Evolutionary conservation across 2,888 invertebrate genomes (phyloP).

Genomic region (Eristalis pertinax): DNA sequence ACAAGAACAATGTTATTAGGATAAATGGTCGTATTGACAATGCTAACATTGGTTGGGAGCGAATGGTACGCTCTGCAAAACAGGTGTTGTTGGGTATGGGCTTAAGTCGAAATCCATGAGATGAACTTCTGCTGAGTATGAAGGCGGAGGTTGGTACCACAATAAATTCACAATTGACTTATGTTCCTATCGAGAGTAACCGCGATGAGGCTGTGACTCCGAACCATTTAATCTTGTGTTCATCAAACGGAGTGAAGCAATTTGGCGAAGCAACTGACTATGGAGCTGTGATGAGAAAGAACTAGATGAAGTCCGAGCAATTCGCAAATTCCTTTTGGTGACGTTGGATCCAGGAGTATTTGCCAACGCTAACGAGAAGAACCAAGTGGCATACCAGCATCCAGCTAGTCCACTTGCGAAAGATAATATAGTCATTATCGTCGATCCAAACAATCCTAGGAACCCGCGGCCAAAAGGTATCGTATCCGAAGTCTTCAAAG

Average conservation of each 20-base stretch:
- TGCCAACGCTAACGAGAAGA: too few relatives aligned
- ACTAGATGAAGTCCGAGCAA: slow-evolving; percentile 19
- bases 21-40: too few relatives aligned
- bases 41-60: too few relatives aligned
- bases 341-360: slow-evolving; percentile 35
- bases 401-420: slow-evolving; percentile 6
- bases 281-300: background rate
- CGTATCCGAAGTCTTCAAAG: background rate
- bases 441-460: slow-evolving; percentile 37
- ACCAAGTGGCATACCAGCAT: slow-evolving; percentile 60
- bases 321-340: slow-evolving; percentile 59
- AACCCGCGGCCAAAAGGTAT: slow-evolving; percentile 5
- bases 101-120: slow-evolving; percentile 54
- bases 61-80: too few relatives aligned
- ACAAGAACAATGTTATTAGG: too few relatives aligned
- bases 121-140: slow-evolving; percentile 63
- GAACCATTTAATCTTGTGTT: slow-evolving; percentile 67
- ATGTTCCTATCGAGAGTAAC: slow-evolving; percentile 15
- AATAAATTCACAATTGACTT: background rate
- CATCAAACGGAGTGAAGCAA: slow-evolving; percentile 15
- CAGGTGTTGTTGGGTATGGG: too few relatives aligned
- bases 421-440: slow-evolving; percentile 59
- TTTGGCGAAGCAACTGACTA: slow-evolving; percentile 12
- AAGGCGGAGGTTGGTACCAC: slow-evolving; percentile 24
- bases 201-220: slow-evolving; percentile 64